Percentiles rank a stretch among this genome's conserved stretches.
Conservation (phyloP, 2,113 vertebrate species). For the Pteruthius melanotis region DNA sequence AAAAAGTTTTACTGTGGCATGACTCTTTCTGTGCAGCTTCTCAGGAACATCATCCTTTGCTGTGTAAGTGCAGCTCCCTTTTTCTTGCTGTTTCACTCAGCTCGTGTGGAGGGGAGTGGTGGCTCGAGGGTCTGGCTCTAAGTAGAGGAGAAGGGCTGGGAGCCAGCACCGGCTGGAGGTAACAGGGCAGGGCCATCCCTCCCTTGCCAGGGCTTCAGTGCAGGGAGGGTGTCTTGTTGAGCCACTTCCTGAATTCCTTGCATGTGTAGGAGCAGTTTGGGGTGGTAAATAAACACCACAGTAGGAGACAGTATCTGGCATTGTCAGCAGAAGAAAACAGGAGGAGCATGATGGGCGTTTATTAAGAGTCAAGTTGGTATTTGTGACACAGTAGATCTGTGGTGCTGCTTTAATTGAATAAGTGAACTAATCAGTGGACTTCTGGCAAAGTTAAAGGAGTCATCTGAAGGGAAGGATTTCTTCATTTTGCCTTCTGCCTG, state of each 20-base stretch:
- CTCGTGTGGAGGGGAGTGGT: not conserved
- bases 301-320: not conserved
- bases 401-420: not conserved
- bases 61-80: not conserved
- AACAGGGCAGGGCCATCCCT: not conserved
- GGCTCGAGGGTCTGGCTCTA: fast-evolving
- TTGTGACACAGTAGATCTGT: not conserved
- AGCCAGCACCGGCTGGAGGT: not conserved
- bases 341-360: not conserved
- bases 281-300: not conserved
- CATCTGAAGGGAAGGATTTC: not conserved
- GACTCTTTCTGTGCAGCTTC: not conserved
- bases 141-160: not conserved
- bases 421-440: not conserved
- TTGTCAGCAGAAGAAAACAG: not conserved
- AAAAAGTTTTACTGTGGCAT: not conserved
- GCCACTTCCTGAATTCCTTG: not conserved
- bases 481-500: not conserved
- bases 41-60: not conserved
- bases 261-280: not conserved
- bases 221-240: not conserved
- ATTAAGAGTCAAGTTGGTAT: not conserved
- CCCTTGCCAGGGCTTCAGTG: not conserved
- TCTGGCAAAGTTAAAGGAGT: not conserved
- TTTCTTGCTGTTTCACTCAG: not conserved